Conservation (phyloP, 2,113 vertebrate genomes). For the Hypomesus transpacificus region DNA sequence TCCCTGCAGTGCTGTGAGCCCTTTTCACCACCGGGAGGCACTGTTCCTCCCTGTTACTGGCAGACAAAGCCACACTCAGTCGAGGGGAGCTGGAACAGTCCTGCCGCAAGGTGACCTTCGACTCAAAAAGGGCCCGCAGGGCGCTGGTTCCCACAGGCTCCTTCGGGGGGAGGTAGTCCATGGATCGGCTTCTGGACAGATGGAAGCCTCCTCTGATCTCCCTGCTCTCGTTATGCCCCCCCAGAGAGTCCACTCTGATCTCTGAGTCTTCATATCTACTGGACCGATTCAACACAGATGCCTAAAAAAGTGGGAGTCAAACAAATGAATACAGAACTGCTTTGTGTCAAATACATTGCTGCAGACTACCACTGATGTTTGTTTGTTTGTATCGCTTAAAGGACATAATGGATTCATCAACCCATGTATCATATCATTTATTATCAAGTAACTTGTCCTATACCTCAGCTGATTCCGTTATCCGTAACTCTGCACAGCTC, state of each 20-base stretch:
- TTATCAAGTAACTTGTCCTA: slow-evolving; percentile 11
- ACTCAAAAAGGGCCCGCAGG: slow-evolving; percentile 67
- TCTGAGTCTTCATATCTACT: slow-evolving; percentile 21
- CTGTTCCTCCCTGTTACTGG: background rate
- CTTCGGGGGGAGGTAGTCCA: slow-evolving; percentile 51
- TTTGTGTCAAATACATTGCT: no score
- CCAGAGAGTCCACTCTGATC: slow-evolving; percentile 17
- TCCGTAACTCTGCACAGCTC: slow-evolving; percentile 61
- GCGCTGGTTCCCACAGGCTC: slow-evolving; percentile 42
- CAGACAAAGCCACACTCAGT: slow-evolving; percentile 9
- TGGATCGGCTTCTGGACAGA: slow-evolving; percentile 57
- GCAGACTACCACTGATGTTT: no score
- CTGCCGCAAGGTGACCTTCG: slow-evolving; percentile 47
- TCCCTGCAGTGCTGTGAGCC: slow-evolving; percentile 20
- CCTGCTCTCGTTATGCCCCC: background rate
- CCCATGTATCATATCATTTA: background rate
- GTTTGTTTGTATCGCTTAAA: no score
- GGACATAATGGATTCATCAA: no score
- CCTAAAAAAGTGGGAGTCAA: slow-evolving; percentile 17
- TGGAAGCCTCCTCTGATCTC: background rate
- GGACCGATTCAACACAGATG: slow-evolving; percentile 5
- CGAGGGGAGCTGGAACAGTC: slow-evolving; percentile 37
- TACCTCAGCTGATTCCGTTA: slow-evolving; percentile 35
- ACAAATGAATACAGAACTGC: no score
- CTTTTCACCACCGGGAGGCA: background rate